Base-by-base conservation (phyloP, 2,113 vertebrate species). In the Vanacampus margaritifer region DNA sequence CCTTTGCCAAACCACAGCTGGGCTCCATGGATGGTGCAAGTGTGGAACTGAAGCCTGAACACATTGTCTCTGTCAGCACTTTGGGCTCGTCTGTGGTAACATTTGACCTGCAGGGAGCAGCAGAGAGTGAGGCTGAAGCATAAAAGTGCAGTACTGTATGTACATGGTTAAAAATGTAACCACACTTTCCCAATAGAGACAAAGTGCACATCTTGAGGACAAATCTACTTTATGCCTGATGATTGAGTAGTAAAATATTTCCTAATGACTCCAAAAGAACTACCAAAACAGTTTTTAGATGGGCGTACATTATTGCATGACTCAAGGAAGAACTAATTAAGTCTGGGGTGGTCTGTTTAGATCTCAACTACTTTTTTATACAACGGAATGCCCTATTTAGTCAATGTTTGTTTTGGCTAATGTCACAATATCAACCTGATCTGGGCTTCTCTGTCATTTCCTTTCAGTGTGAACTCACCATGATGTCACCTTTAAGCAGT, bases 21-120 rank as follows among this genome's bases (percentile, higher is more conserved):
- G 39, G 93, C 76, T 53, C 93, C 93, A 9, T 96, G 95, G 76
- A 96, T 90, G 73, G 95, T 95, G 69, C 95, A 97, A 0, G 95
- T 97, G 88, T 97, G 94, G 84, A 96, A 97, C 91, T 97, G 95
- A 56, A 95, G 86, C 51, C 94, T 86, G 89, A 96, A 97, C 64
- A 96, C 91, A 0, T 91, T 92, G 74, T 93, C 94, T 67, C 95
- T 92, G 84, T 95, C 94, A 0, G 92, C 83, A 16, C 83, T 86
- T 65, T 90, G 90, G 70, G 88, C 87, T 6, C 78, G 82, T 35
- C 93, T 91, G 85, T 95, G 94, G 80, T 97, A 97, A 80, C 95
- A 97, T 60, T 96, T 96, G 68, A 96, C 95, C 95, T 97, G 89
- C 64, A 82, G 69, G 65, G 78, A 71, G 83, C 76, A 12, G 65